Evolutionary conservation across 2,113 vertebrate genomes (phyloP).

Genomic region (Serilophus lunatus): DNA sequence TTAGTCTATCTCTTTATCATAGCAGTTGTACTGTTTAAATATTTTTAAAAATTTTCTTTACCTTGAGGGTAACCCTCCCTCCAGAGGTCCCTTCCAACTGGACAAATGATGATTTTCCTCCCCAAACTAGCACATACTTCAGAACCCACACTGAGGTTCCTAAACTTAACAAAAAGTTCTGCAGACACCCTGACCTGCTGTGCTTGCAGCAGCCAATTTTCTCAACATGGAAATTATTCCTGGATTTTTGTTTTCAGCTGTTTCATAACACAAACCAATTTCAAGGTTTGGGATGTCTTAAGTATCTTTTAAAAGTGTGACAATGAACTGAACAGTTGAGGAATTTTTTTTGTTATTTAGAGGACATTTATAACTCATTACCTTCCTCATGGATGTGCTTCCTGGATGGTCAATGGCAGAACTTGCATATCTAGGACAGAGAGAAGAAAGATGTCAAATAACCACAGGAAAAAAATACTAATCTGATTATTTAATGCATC

Average conservation of each 20-base stretch:
- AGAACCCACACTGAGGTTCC: not conserved
- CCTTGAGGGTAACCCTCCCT: not conserved
- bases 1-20: not conserved
- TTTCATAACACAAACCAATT: not conserved
- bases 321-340: not conserved
- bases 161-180: not conserved
- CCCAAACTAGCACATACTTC: not conserved
- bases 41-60: not conserved
- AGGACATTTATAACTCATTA: conserved; percentile 26
- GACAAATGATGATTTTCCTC: not conserved
- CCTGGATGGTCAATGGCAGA: conserved; percentile 81
- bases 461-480: not conserved
- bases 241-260: not conserved
- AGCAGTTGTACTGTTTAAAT: not conserved
- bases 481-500: not conserved
- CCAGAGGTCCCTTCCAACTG: not conserved
- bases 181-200: not conserved
- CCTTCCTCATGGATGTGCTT: conserved; percentile 87
- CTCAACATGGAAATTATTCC: not conserved
- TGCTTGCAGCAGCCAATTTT: not conserved
- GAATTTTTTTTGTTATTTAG: not conserved
- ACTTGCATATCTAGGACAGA: conserved; percentile 78
- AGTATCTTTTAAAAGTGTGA: not conserved
- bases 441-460: conserved; percentile 1
- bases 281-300: not conserved